Evolutionary conservation across 2,797 vertebrate species (phyloP).

Genomic region (Acanthornis magna): DNA sequence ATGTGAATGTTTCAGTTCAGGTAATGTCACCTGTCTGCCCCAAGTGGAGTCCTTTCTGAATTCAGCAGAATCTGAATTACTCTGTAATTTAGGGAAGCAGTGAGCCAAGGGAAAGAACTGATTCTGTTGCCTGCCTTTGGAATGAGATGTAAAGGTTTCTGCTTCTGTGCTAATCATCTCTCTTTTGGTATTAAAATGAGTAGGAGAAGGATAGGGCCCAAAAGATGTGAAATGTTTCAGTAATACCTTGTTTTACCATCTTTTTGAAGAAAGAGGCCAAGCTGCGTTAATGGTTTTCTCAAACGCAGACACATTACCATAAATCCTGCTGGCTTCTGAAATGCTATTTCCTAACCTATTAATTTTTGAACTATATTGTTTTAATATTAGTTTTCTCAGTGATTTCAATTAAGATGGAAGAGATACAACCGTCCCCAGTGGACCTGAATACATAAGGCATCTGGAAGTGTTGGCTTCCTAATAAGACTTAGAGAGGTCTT

Average conservation of each 20-base stretch:
- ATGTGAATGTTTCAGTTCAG: neutral
- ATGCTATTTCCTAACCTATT: neutral
- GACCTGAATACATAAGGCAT: neutral
- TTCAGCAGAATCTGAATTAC: neutral
- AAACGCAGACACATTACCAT: neutral
- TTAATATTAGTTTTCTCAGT: constrained; percentile 22
- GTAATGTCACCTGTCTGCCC: neutral
- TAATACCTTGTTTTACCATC: neutral
- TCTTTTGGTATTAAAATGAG: neutral
- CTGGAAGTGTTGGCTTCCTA: neutral
- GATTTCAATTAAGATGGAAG: constrained; percentile 1
- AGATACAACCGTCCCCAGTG: neutral
- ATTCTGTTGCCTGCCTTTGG: neutral
- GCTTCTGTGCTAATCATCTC: neutral
- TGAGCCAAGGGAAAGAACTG: neutral
- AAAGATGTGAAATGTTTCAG: neutral
- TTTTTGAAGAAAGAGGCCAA: neutral
- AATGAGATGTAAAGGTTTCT: neutral
- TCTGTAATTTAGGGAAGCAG: neutral
- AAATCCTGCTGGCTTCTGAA: constrained; percentile 7
- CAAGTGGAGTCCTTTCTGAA: neutral
- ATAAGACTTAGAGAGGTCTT: neutral
- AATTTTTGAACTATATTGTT: neutral
- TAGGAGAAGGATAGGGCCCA: neutral
- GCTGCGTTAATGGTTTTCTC: neutral